These are phyloP conservation scores for Globodera ellingtonae DNA, from an alignment of 1,140 invertebrate genomes.

Conservation along the genomic window DNA sequence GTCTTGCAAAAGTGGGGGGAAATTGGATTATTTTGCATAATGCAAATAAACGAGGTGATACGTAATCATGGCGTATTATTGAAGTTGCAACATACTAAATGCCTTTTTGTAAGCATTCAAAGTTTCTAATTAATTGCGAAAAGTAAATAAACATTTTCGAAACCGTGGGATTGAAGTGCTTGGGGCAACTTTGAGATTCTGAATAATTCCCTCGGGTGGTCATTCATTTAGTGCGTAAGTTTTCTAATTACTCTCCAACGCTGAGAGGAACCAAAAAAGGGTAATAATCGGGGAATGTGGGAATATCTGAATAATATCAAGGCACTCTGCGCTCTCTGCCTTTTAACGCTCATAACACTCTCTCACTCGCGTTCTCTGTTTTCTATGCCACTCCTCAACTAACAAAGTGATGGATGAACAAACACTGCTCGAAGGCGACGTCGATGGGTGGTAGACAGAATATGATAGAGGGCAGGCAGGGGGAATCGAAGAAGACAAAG, in stretches of 20 bases:
- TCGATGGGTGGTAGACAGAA: neutral
- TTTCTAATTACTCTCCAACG: neutral
- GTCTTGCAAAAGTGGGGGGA: slow-evolving; percentile 1
- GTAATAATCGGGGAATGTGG: neutral
- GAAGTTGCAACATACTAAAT: too few species aligned
- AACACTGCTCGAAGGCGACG: neutral
- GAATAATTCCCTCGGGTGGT: neutral
- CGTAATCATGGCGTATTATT: too few species aligned
- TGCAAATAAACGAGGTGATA: too few species aligned
- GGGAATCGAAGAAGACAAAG: neutral
- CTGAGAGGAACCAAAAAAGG: neutral
- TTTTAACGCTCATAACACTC: neutral
- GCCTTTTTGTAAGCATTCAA: too few species aligned
- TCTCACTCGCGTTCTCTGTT: neutral
- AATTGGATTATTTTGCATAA: too few species aligned
- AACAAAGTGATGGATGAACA: neutral
- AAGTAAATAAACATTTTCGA: too few species aligned
- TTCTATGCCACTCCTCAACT: neutral
- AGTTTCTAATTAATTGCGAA: too few species aligned
- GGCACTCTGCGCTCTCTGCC: neutral
- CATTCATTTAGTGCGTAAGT: neutral
- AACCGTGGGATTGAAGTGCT: too few species aligned
- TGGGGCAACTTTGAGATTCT: too few species aligned
- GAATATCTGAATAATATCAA: slow-evolving; percentile 2
- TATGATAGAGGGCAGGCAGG: neutral